A percentile compares a stretch with the other conserved stretches of the same genome.
Conservation (phyloP, 2,888 invertebrate species). For the Apamea monoglypha region DNA sequence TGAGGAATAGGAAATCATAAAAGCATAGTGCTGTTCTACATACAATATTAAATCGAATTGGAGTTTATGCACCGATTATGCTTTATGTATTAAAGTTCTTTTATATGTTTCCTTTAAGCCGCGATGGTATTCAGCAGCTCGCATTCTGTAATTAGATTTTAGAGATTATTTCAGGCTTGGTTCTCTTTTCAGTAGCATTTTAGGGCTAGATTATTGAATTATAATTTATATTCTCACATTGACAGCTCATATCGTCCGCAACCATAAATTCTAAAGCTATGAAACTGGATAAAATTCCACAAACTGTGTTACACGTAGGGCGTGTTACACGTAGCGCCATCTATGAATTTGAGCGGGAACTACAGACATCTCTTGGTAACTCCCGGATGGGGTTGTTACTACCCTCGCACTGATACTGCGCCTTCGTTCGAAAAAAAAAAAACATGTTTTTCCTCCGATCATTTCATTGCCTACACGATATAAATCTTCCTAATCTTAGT, state of each 20-base stretch:
- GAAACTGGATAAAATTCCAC: neutral
- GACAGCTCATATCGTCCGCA: neutral
- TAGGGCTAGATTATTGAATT: neutral
- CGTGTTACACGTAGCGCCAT: conserved; percentile 40
- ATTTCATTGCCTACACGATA: neutral
- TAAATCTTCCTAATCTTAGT: neutral
- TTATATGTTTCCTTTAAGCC: conserved; percentile 41
- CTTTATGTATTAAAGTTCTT: conserved; percentile 18
- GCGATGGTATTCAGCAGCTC: conserved; percentile 9
- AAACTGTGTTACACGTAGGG: no score
- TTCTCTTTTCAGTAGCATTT: neutral
- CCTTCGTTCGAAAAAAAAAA: neutral
- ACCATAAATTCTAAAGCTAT: neutral
- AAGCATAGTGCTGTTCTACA: conserved; percentile 64
- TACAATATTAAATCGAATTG: conserved; percentile 60
- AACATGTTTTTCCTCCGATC: neutral
- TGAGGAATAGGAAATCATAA: conserved; percentile 66
- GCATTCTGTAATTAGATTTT: conserved; percentile 14
- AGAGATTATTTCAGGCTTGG: neutral
- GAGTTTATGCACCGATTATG: conserved; percentile 49
- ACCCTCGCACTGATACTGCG: neutral
- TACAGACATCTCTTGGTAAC: conserved; percentile 1
- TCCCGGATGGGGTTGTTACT: neutral
- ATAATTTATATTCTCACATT: neutral
- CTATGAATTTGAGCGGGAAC: conserved; percentile 31